These are phyloP conservation scores for Datnioides undecimradiatus DNA, from an alignment of 2,113 vertebrate genomes.

Conservation along the genomic window DNA sequence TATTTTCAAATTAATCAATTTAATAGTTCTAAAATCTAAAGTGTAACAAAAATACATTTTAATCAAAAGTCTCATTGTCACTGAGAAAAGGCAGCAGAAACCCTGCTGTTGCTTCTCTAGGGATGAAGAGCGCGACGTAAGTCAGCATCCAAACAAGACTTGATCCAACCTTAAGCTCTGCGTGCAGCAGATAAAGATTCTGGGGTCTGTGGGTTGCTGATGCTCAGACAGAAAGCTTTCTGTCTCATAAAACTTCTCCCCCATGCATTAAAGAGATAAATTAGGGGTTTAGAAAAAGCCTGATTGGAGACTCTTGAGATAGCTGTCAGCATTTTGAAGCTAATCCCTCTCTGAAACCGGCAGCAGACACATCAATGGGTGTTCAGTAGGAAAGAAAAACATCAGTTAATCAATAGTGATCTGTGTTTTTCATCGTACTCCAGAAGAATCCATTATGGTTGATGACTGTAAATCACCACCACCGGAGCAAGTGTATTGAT, in stretches of 20 bases:
- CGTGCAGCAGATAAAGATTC: conserved; percentile 26
- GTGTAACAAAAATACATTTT: not conserved
- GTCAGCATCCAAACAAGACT: conserved; percentile 30
- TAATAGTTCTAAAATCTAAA: not conserved
- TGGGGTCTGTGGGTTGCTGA: conserved; percentile 6
- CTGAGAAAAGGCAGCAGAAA: not conserved
- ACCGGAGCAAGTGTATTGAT: not conserved
- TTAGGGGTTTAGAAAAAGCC: conserved; percentile 39
- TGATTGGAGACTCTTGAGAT: conserved; percentile 40
- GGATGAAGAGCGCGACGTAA: conserved; percentile 1
- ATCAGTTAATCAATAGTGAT: conserved; percentile 20
- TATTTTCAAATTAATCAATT: not conserved
- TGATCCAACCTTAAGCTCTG: conserved; percentile 34
- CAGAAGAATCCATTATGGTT: not conserved
- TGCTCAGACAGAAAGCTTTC: conserved; percentile 20
- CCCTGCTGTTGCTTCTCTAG: not conserved
- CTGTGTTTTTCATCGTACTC: conserved; percentile 20
- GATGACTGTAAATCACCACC: not conserved
- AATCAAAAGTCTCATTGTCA: not conserved
- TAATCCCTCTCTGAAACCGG: conserved; percentile 34
- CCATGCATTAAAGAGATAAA: conserved; percentile 40
- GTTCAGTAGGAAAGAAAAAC: conserved; percentile 26
- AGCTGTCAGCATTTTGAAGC: conserved; percentile 38
- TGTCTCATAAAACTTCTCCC: conserved; percentile 23
- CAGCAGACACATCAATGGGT: conserved; percentile 5